Evolutionary conservation across 64 coral and sea anemone genomes (phyloP), one percentile per base, ranked within the genome.

Genomic region (Pachyseris speciosa): DNA sequence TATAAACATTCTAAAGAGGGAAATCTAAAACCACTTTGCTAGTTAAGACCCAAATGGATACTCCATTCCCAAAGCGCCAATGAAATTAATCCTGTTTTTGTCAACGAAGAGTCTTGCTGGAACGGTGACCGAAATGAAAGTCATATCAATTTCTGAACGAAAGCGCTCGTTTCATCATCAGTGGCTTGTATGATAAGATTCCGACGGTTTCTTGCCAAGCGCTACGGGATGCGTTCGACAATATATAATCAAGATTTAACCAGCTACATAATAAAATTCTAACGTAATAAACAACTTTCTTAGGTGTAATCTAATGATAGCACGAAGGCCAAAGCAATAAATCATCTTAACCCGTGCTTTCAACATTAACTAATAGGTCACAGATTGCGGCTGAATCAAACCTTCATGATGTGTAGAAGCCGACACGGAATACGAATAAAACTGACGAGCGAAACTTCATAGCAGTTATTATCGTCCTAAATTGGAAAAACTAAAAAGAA

Each of bases 331-430:
- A 61, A 58, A 61, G 77, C 53, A 81, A 81, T 81, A 81, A 81
- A 81, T 81, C 77, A 81, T 38, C 50, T 81, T 81, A 81, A 81
- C 77, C 34, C 29, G 30, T 37, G 30, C 52, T 81, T 61, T 81
- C 53, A 81, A 38, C 77, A 60, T 81, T 53, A 52, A 10, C 53
- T 81, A 37, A 61, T 37, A 40, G 77, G 77, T 81, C 77, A 81
- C 77, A 81, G 77, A 50, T 39, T 81, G 52, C 34, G 12, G 17
- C 2, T 33, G 24, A 61, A 61, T 37, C 31, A 81, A 55, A 81
- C 53, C 51, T 41, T 10, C 26, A 10, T 27, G 26, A 30, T 50
- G 42, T 50, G 27, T 50, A 47, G 44, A 76, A 48, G 50, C 26
- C 27, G 72, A 32, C 57, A 25, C 57, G n/a, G 27, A 61, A 61